Conservation (phyloP, 2,113 vertebrate genomes). For the Brachypodius melanocephalos region DNA sequence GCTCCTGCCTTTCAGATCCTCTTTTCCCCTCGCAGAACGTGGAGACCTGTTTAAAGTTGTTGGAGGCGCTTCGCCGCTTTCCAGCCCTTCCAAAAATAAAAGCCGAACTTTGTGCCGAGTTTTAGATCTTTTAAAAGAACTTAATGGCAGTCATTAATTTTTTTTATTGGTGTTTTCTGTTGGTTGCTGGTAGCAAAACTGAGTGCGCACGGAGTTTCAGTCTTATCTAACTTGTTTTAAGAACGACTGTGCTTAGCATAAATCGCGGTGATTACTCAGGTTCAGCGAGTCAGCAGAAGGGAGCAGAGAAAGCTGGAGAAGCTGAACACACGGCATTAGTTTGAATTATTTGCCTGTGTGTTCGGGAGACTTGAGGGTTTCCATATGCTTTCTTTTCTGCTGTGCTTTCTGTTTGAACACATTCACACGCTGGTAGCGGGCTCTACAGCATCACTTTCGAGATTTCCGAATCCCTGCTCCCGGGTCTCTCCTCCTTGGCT, state of each 20-base stretch:
- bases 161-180: not conserved
- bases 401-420: not conserved
- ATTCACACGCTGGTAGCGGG: not conserved
- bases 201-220: not conserved
- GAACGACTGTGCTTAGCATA: not conserved
- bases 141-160: not conserved
- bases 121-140: not conserved
- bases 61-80: not conserved
- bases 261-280: not conserved
- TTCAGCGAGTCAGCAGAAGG: not conserved
- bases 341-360: not conserved
- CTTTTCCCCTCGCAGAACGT: rapidly evolving
- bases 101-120: not conserved
- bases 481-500: not conserved
- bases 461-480: not conserved
- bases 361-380: not conserved
- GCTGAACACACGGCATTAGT: not conserved
- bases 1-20: too few species aligned
- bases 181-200: not conserved
- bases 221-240: not conserved
- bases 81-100: not conserved
- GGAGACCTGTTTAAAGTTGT: not conserved
- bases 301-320: not conserved
- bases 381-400: not conserved
- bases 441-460: not conserved